A percentile compares a stretch with the other conserved stretches of the same genome.
These are phyloP conservation scores for Nyctalus aviator DNA, from an alignment of 2,797 vertebrate genomes.

Conservation along the genomic window DNA sequence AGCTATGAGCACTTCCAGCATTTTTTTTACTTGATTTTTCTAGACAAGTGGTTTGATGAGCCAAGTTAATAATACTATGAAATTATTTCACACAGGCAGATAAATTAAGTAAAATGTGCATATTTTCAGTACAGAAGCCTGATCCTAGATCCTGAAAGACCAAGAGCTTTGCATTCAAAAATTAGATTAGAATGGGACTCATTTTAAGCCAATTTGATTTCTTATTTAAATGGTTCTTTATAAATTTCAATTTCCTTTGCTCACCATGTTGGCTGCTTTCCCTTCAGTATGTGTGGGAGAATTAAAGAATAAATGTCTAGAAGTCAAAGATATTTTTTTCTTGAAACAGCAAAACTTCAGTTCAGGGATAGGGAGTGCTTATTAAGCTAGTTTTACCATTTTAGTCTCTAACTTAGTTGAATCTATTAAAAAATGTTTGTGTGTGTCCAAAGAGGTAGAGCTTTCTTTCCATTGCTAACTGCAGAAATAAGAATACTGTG, in stretches of 20 bases:
- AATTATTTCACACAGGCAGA: slow-evolving; percentile 10
- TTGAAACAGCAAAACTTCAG: slow-evolving; percentile 31
- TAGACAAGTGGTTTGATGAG: not conserved
- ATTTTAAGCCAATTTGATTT: slow-evolving; percentile 9
- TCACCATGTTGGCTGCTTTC: not conserved
- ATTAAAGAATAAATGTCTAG: slow-evolving; percentile 32
- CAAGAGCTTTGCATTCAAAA: slow-evolving; percentile 15
- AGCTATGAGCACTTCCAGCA: not conserved
- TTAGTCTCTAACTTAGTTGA: not conserved
- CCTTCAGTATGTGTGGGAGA: not conserved
- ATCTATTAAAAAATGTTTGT: not conserved
- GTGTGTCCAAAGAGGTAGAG: not conserved
- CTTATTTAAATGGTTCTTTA: slow-evolving; percentile 19
- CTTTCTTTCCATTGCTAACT: not conserved
- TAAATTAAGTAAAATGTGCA: not conserved
- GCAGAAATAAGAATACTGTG: not conserved
- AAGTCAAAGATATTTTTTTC: not conserved
- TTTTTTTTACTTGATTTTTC: slow-evolving; percentile 34
- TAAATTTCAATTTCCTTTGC: slow-evolving; percentile 19
- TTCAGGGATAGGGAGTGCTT: not conserved
- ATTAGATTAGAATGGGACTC: not conserved
- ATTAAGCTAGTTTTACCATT: not conserved
- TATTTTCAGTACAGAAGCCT: not conserved
- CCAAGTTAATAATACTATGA: not conserved
- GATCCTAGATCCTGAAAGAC: not conserved